These are phyloP conservation scores for Amphipoea lucens DNA, from an alignment of 2,888 invertebrate genomes.

Conservation along the genomic window DNA sequence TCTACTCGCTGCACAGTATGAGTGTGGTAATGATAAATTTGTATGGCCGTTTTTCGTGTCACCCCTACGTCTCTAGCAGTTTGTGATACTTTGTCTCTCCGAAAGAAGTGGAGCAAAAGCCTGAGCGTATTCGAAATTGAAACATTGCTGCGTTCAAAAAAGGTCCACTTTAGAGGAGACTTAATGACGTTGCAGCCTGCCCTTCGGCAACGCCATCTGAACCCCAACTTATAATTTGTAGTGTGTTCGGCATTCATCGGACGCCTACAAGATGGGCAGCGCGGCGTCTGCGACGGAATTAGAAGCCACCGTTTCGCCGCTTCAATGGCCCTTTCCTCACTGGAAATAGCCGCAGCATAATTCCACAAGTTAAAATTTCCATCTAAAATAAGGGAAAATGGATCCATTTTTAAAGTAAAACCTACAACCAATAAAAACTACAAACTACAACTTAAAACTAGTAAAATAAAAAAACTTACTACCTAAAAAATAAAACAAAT, in stretches of 20 bases:
- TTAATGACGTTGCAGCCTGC: slow-evolving; percentile 3
- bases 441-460: too few relatives aligned
- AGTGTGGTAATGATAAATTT: too few relatives aligned
- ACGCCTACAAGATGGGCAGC: slow-evolving; percentile 2
- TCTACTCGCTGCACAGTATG: too few relatives aligned
- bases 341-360: not conserved
- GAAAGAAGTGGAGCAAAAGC: slow-evolving; percentile 2
- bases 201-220: slow-evolving; percentile 5
- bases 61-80: too few relatives aligned
- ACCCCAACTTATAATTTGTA: not conserved
- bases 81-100: too few relatives aligned
- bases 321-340: slow-evolving; percentile 6
- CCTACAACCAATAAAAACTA: too few relatives aligned
- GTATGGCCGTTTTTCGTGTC: too few relatives aligned
- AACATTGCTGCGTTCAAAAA: slow-evolving; percentile 7
- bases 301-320: slow-evolving; percentile 14
- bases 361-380: not conserved
- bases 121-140: not conserved
- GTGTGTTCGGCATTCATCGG: slow-evolving; percentile 1
- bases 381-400: not conserved
- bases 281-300: not conserved
- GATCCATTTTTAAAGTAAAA: too few relatives aligned
- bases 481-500: too few relatives aligned
- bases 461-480: too few relatives aligned
- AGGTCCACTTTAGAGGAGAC: slow-evolving; percentile 2